Conservation (phyloP, 2,113 vertebrate species). For the Thermophis baileyi region DNA sequence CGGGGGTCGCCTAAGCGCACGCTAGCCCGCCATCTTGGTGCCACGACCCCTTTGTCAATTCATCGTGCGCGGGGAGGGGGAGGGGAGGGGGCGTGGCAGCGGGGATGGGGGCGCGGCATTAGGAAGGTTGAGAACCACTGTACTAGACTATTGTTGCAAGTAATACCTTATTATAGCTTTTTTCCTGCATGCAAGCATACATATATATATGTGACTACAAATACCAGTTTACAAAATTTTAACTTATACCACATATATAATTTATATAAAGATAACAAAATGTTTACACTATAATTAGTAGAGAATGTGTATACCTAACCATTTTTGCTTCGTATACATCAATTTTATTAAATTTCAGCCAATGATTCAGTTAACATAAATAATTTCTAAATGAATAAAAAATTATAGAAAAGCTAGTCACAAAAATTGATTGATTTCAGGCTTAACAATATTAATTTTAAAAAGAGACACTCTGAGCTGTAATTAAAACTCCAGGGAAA, state of each 20-base stretch:
- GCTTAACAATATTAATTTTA: constrained; percentile 73
- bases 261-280: neutral
- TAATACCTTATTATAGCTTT: constrained; percentile 22
- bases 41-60: too few species aligned
- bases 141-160: neutral
- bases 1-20: too few species aligned
- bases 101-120: too few species aligned
- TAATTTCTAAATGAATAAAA: constrained; percentile 71
- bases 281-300: neutral
- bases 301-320: neutral
- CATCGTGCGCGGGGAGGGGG: too few species aligned
- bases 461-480: constrained; percentile 72
- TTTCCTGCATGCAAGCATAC: neutral
- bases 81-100: too few species aligned
- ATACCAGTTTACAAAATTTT: neutral
- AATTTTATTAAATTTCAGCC: constrained; percentile 41
- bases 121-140: too few species aligned
- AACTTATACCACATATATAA: neutral
- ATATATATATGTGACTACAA: neutral
- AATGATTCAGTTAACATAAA: constrained; percentile 64
- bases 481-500: constrained; percentile 73
- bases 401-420: constrained; percentile 71
- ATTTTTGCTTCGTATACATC: neutral
- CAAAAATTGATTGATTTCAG: constrained; percentile 76
- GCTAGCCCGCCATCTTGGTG: too few species aligned